Evolutionary conservation across 1,140 invertebrate species (phyloP).

Genomic region (Calliopsis andreniformis): DNA sequence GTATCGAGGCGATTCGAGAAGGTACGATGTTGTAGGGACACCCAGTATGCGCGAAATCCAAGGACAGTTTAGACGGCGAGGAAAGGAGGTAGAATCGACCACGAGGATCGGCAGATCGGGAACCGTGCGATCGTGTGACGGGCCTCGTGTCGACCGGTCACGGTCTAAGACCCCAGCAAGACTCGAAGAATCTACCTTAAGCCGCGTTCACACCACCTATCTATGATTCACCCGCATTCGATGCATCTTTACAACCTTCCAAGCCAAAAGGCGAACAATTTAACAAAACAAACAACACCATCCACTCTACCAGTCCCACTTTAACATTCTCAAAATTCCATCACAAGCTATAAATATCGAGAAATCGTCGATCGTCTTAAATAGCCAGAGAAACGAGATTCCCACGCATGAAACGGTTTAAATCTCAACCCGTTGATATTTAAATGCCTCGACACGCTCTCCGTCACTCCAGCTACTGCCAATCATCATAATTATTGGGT

Average conservation of each 20-base stretch:
- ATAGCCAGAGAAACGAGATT: not conserved
- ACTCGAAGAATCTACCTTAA: slow-evolving; percentile 42
- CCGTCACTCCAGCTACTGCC: slow-evolving; percentile 18
- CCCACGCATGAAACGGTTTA: slow-evolving; percentile 25
- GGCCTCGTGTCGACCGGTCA: slow-evolving; percentile 52
- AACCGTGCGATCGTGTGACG: slow-evolving; percentile 63
- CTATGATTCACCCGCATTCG: slow-evolving; percentile 14
- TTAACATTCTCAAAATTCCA: not conserved
- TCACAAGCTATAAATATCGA: too few relatives aligned
- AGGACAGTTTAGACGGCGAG: slow-evolving; percentile 42
- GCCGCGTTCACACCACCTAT: slow-evolving; percentile 38
- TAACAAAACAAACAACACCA: not conserved
- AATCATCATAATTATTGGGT: slow-evolving; percentile 53
- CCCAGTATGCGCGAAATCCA: slow-evolving; percentile 14
- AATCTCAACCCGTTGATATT: slow-evolving; percentile 53
- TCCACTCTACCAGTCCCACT: too few relatives aligned
- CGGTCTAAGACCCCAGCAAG: slow-evolving; percentile 44
- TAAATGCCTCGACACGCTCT: slow-evolving; percentile 45
- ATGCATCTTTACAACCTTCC: not conserved
- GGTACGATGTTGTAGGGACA: not conserved
- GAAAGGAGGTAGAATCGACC: slow-evolving; percentile 54
- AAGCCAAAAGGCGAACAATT: not conserved
- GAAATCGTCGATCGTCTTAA: not conserved
- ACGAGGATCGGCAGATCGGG: slow-evolving; percentile 51
- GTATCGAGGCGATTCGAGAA: not conserved